Evolutionary conservation across 2,797 vertebrate genomes (phyloP).

Genomic region (Acrossocheilus wenchowensis): DNA sequence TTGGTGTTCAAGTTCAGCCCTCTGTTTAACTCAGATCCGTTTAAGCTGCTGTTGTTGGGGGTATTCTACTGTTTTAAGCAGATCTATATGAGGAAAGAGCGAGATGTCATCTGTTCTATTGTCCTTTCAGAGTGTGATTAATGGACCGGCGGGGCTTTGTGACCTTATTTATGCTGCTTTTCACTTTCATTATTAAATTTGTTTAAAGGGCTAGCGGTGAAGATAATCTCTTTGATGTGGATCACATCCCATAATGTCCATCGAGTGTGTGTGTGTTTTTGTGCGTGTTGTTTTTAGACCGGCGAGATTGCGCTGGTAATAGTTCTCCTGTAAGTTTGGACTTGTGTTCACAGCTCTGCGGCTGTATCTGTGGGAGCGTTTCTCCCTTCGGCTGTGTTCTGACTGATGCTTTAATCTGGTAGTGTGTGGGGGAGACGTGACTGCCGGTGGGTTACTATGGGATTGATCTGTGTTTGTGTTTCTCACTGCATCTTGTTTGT

Average conservation of each 20-base stretch:
- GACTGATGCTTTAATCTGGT: slow-evolving; percentile 27
- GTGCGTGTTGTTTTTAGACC: slow-evolving; percentile 10
- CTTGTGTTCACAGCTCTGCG: not conserved
- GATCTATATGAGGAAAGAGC: slow-evolving; percentile 23
- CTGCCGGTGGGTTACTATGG: not conserved
- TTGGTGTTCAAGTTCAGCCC: slow-evolving; percentile 22
- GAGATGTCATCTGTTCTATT: slow-evolving; percentile 24
- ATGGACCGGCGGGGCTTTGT: slow-evolving; percentile 3
- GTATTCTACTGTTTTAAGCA: slow-evolving; percentile 7
- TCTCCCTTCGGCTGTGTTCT: slow-evolving; percentile 7
- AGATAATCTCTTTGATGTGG: slow-evolving; percentile 24
- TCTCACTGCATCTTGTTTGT: not conserved
- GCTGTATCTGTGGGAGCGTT: not conserved
- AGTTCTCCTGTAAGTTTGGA: not conserved
- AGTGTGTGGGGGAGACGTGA: not conserved
- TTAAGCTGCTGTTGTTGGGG: slow-evolving; percentile 30
- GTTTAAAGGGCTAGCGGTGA: slow-evolving; percentile 28
- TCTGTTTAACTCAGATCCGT: not conserved
- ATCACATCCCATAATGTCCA: not conserved
- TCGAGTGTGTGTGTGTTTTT: not conserved
- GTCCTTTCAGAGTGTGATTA: slow-evolving; percentile 34
- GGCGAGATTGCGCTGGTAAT: slow-evolving; percentile 1
- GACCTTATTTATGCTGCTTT: slow-evolving; percentile 33
- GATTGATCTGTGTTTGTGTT: slow-evolving; percentile 8
- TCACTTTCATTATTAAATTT: slow-evolving; percentile 6